Percentiles rank a stretch among this genome's conserved stretches.
These are phyloP conservation scores for Apodemia zela DNA, from an alignment of 2,888 invertebrate genomes.

Conservation along the genomic window DNA sequence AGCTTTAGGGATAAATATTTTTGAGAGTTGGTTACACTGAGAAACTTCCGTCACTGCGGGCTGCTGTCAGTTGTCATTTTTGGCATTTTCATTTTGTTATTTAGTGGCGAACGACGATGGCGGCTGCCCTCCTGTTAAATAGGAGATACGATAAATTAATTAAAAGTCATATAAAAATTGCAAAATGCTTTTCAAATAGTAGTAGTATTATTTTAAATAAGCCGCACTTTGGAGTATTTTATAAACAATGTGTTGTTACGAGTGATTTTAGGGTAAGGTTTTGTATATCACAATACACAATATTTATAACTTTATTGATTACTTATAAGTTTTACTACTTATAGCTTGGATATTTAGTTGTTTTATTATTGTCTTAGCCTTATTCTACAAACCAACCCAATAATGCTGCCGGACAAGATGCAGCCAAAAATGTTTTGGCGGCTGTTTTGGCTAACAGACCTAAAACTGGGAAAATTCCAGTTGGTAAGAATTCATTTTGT, in stretches of 20 bases:
- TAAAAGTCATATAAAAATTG: constrained; percentile 55
- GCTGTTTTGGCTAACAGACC: constrained; percentile 74
- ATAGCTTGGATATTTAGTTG: constrained; percentile 21
- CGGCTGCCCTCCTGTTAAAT: constrained; percentile 63
- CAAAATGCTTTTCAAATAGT: constrained; percentile 43
- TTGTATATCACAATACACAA: constrained; percentile 1
- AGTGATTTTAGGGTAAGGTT: constrained; percentile 57
- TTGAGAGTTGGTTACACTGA: too few relatives aligned
- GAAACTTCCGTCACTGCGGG: too few relatives aligned
- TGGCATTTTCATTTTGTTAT: constrained; percentile 20
- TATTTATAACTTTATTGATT: constrained; percentile 7
- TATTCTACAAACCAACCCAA: constrained; percentile 52
- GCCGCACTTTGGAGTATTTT: constrained; percentile 50
- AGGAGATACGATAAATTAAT: constrained; percentile 61
- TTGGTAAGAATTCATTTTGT: constrained; percentile 55
- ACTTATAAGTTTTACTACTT: constrained; percentile 20
- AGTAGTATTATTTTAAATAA: constrained; percentile 52
- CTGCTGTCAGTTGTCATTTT: background rate
- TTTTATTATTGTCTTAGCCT: constrained; percentile 44
- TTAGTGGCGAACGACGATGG: constrained; percentile 50
- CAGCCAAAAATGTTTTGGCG: constrained; percentile 74
- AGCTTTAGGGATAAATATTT: too few relatives aligned
- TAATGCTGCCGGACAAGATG: constrained; percentile 47
- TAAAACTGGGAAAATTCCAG: constrained; percentile 72
- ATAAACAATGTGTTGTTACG: constrained; percentile 57